Conservation (phyloP, 1,140 invertebrate species). For the Caerostris darwini region DNA sequence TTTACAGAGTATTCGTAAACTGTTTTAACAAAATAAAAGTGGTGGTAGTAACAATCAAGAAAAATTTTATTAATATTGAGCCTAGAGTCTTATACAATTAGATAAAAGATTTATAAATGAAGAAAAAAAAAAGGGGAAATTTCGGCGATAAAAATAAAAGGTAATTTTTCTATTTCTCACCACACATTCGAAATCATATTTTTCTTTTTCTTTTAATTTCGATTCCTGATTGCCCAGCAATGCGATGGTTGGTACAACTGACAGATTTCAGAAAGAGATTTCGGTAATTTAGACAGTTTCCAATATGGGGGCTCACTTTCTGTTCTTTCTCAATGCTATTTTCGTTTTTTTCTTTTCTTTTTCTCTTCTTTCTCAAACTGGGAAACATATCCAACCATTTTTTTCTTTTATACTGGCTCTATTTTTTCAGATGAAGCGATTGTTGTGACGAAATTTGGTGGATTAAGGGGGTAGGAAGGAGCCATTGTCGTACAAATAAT, state of each 20-base stretch:
- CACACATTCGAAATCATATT: too few relatives aligned
- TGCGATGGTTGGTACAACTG: not conserved
- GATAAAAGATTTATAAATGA: too few relatives aligned
- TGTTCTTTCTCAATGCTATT: too few relatives aligned
- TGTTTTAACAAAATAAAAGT: too few relatives aligned
- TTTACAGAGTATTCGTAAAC: too few relatives aligned
- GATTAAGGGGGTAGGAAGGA: conserved; percentile 11
- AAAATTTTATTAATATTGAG: too few relatives aligned
- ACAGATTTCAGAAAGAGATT: conserved; percentile 48
- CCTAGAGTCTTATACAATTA: too few relatives aligned
- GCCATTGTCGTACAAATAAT: not conserved
- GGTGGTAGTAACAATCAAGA: too few relatives aligned
- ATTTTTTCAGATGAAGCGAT: conserved; percentile 24
- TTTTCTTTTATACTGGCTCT: not conserved
- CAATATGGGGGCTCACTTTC: not conserved
- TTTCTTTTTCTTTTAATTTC: not conserved
- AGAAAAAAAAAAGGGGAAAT: too few relatives aligned
- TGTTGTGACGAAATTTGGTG: conserved; percentile 27
- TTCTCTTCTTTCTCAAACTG: not conserved
- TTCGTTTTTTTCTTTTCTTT: not conserved
- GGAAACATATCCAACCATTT: conserved; percentile 17
- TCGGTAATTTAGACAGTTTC: conserved; percentile 8
- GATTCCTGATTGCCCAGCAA: not conserved
- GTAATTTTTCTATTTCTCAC: too few relatives aligned
- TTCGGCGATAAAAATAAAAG: too few relatives aligned